Evolutionary conservation across 2,113 vertebrate species (phyloP).

Genomic region (Pagrus major): DNA sequence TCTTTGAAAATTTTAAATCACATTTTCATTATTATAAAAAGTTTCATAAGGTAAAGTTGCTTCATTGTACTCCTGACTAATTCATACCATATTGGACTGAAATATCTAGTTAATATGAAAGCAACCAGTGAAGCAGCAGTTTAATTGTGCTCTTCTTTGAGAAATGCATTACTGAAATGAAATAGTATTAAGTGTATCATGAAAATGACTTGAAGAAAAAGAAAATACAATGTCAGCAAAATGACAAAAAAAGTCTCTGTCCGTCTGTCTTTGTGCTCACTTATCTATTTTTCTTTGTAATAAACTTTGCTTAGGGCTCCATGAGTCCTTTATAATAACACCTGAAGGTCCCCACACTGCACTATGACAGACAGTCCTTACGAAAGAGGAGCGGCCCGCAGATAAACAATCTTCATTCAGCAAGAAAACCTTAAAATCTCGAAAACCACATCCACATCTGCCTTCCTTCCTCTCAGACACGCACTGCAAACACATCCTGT

Average conservation of each 20-base stretch:
- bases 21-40: constrained; percentile 12
- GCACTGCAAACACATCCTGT: constrained; percentile 50
- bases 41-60: not conserved
- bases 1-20: not conserved
- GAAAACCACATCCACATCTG: constrained; percentile 52
- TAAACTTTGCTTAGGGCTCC: constrained; percentile 19
- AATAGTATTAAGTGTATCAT: constrained; percentile 24
- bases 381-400: constrained; percentile 9
- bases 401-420: constrained; percentile 45
- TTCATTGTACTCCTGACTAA: constrained; percentile 12
- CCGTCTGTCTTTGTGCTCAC: not conserved
- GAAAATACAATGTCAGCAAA: constrained; percentile 39
- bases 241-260: not conserved
- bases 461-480: constrained; percentile 39
- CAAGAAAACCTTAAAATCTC: constrained; percentile 41
- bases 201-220: constrained; percentile 36
- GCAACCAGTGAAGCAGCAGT: constrained; percentile 46
- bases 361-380: constrained; percentile 5
- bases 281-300: constrained; percentile 21
- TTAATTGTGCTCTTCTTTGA: constrained; percentile 29
- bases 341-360: constrained; percentile 20
- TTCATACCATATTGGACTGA: constrained; percentile 26
- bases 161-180: constrained; percentile 44
- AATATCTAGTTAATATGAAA: constrained; percentile 47
- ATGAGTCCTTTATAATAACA: constrained; percentile 18